Conservation (phyloP, 2,888 invertebrate genomes). For the Lepetodrilus schrolli region DNA sequence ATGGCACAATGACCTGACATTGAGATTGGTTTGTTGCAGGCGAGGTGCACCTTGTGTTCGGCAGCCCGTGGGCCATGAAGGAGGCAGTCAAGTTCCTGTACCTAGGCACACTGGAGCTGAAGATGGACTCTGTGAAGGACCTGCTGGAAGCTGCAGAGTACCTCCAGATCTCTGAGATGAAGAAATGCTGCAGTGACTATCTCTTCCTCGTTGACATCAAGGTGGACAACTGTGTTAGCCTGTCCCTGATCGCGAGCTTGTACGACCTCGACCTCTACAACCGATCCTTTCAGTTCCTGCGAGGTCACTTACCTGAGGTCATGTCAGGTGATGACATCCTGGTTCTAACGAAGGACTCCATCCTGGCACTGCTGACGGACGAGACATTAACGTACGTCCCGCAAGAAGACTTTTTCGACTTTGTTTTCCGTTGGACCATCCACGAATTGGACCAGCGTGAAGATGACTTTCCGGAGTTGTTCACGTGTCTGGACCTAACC, state of each 20-base stretch:
- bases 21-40: slow-evolving; percentile 53
- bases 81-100: slow-evolving; percentile 61
- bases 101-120: slow-evolving; percentile 49
- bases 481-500: slow-evolving; percentile 53
- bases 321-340: slow-evolving; percentile 54
- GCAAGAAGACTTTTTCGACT: slow-evolving; percentile 54
- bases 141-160: slow-evolving; percentile 62
- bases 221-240: slow-evolving; percentile 54
- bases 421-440: slow-evolving; percentile 57
- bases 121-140: slow-evolving; percentile 47
- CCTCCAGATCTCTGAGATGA: slow-evolving; percentile 59
- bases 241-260: slow-evolving; percentile 55
- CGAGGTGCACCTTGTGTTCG: slow-evolving; percentile 48
- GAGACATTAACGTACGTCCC: slow-evolving; percentile 54
- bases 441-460: slow-evolving; percentile 46
- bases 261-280: slow-evolving; percentile 61
- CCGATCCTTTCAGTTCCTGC: slow-evolving; percentile 50
- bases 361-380: slow-evolving; percentile 53
- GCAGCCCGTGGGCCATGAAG: slow-evolving; percentile 50
- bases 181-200: slow-evolving; percentile 51
- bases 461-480: slow-evolving; percentile 50
- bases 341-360: slow-evolving; percentile 56
- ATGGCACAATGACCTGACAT: too few relatives aligned
- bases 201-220: slow-evolving; percentile 47
- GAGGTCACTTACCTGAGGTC: slow-evolving; percentile 57